Evolutionary conservation across 2,888 invertebrate genomes (phyloP).

Genomic region (Graphium colonna): DNA sequence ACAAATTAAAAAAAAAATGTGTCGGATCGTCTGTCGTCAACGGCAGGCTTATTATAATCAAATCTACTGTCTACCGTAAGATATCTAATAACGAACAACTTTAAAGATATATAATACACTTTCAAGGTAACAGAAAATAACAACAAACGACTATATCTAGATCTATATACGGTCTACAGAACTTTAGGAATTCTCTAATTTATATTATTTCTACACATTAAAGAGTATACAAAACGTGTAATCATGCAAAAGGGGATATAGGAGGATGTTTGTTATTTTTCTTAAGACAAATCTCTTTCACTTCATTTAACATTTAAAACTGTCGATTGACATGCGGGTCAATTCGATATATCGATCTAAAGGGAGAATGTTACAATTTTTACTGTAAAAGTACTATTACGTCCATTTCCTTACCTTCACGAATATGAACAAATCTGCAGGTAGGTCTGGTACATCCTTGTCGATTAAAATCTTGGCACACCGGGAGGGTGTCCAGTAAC

Average conservation of each 20-base stretch:
- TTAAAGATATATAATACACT: slow-evolving; percentile 1
- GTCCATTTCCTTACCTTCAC: slow-evolving; percentile 86
- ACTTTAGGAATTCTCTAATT: slow-evolving; percentile 9
- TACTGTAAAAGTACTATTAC: neutral
- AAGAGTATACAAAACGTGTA: slow-evolving; percentile 16
- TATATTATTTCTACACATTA: slow-evolving; percentile 15
- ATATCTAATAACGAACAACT: slow-evolving; percentile 20
- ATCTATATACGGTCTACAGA: slow-evolving; percentile 17
- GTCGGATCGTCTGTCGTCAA: no score
- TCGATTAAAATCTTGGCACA: slow-evolving; percentile 99
- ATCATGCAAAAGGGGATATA: slow-evolving; percentile 16
- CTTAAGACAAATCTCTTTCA: neutral
- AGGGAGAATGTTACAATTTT: neutral
- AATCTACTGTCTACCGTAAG: slow-evolving; percentile 17
- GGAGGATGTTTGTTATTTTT: slow-evolving; percentile 6
- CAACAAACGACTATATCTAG: slow-evolving; percentile 21
- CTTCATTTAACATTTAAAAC: neutral
- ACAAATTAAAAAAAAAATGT: neutral
- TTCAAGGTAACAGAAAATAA: slow-evolving; percentile 24
- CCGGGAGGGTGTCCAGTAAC: slow-evolving; percentile 99
- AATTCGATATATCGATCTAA: neutral
- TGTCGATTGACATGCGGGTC: slow-evolving; percentile 1
- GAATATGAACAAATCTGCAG: slow-evolving; percentile 99
- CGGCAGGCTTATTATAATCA: neutral
- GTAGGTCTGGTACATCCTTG: slow-evolving; percentile 97